Base-by-base conservation (phyloP, 2,888 invertebrate species). In the Mesoligia furuncula region DNA sequence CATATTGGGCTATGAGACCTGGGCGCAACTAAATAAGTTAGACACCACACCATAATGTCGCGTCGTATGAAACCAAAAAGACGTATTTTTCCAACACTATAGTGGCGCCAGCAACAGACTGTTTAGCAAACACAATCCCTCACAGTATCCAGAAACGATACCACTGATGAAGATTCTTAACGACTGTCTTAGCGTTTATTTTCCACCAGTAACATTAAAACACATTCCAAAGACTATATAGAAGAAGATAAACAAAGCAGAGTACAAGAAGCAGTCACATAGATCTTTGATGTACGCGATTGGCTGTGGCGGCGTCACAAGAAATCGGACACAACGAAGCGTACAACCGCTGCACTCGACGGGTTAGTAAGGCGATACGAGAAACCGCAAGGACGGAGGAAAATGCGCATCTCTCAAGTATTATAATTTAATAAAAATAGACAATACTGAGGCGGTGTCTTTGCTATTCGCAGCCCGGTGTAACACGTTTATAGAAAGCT, bases 311-410 rank as follows among this genome's bases (percentile, higher is more conserved):
- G 81, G 81, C 73, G 77, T 79, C 68, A 68, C 65, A 84, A 83
- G 88, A 86, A 83, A 89, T 86, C 85, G 86, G 85, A 88, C 75
- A 83, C 85, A 91, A 88, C 87, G 88, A 90, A 83, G 85, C 89
- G 84, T 87, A 85, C 83, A 90, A 91, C 91, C 91, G 79, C 90
- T 68, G 78, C 62, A 77, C 71, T 65, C 71, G 82, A 77, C 80
- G 81, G 74, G 82, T 80, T 76, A 75, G 83, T 80, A 87, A 87
- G 75, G 74, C 68, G 83, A 90, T 83, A 86, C 87, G 64, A 57
- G 70, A 77, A 84, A 90, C 86, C 87, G 87, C 90, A 90, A 87
- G 87, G 88, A 88, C 86, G 85, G 72, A 69, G 85, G 84, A 87
- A 87, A 89, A 87, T 90, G 86, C 86, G 86, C 89, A 86, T 88